phyloP scores from a whole-genome alignment of 2,888 invertebrate genomes.

The Acrobeloides nanus region DNA sequence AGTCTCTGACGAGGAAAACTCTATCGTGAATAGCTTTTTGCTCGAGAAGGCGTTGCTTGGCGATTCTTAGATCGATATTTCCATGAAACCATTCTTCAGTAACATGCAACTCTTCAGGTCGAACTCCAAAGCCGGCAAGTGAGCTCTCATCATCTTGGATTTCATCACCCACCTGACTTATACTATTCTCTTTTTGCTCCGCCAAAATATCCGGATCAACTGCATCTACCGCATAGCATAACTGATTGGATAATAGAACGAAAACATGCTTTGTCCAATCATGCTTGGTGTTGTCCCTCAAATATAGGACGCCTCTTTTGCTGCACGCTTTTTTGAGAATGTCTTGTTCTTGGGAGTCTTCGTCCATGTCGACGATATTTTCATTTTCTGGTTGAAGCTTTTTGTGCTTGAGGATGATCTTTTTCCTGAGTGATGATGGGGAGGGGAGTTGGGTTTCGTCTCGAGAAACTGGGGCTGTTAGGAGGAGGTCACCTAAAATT shows the following conservation, averaged over 20 bases:
- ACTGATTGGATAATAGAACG: constrained; percentile 45
- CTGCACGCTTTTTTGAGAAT: constrained; percentile 36
- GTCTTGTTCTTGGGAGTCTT: constrained; percentile 39
- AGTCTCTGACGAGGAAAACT: constrained; percentile 85
- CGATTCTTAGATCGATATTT: constrained; percentile 40
- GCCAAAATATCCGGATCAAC: constrained; percentile 22
- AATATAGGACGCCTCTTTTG: constrained; percentile 41
- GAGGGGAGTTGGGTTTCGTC: constrained; percentile 56
- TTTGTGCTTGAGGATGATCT: constrained; percentile 58
- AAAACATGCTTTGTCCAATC: constrained; percentile 50
- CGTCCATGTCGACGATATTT: too few relatives aligned
- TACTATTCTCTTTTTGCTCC: constrained; percentile 23
- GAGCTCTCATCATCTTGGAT: constrained; percentile 38
- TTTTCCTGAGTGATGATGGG: constrained; percentile 56
- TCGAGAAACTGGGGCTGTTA: constrained; percentile 53
- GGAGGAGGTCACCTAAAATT: constrained; percentile 54
- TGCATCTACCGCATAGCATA: constrained; percentile 41
- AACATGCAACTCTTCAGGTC: constrained; percentile 53
- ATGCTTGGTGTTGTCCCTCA: constrained; percentile 31
- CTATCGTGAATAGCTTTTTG: constrained; percentile 63
- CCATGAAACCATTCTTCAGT: constrained; percentile 55
- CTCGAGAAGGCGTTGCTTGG: constrained; percentile 38
- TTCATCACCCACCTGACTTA: constrained; percentile 42
- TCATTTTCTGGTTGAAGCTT: constrained; percentile 46
- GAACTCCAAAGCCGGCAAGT: constrained; percentile 39